Base-by-base conservation (phyloP, 2,797 vertebrate genomes). In the Delichon dasypus region DNA sequence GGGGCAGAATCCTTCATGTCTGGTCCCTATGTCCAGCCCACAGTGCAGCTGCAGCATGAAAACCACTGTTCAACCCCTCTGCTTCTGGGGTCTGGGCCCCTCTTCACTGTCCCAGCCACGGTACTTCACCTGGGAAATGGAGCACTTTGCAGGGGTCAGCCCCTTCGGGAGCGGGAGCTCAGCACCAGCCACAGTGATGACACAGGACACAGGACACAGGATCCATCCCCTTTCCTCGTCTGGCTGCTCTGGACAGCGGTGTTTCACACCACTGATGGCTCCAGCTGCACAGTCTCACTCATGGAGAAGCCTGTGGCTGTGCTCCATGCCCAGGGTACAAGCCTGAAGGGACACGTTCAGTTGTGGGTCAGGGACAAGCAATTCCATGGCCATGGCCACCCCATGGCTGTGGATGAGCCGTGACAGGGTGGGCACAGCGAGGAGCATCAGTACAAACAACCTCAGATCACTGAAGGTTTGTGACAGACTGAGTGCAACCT, bases 101-200 rank as follows among this genome's bases (percentile, higher is more conserved):
- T 68, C 44, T 61, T 65, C 42, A 16, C 27, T 51, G 17, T 32
- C 38, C 51, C 57, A 78, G 57, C 12, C 53, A 4, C 4, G 29
- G 50, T 7, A 15, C 13, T 60, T 50, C n/a, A n/a, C 22, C 32
- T 30, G 5, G 21, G 25, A 29, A 30, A 50, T n/a, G 13, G 22
- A 71, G 45, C 21, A 55, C 14, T 15, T 32, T 42, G 23, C 70
- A 74, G 20, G 16, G 7, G 6, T 38, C 6, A 15, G 13, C 5
- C 8, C 20, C 32, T 38, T 48, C 19, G 13, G 47, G 21, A 66
- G 16, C 48, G 51, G 61, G 19, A 0, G 0, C 15, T 75, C 62
- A 53, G 27, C 57, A 50, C 23, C 36, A 42, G 32, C 0, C 1
- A 14, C 0, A 0, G 47, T 1, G 2, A 23, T 16, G 42, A 11